A percentile compares a stretch with the other conserved stretches of the same genome.
Conservation (phyloP, 2,888 invertebrate species). For the Pandemis corylana region DNA sequence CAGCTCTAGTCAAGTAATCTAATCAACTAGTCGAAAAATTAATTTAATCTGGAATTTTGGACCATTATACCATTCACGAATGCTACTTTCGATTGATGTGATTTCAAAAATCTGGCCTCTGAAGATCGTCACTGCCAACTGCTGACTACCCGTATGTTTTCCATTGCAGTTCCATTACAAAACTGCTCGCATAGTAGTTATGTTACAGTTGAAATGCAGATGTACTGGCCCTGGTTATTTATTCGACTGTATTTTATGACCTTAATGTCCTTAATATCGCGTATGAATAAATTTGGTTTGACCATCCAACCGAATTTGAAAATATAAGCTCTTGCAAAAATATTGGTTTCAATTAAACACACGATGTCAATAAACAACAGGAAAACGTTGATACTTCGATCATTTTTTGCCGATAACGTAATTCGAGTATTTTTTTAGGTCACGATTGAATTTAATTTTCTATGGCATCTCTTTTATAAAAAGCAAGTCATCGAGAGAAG, state of each 20-base stretch:
- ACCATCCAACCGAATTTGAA: not conserved
- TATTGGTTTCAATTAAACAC: not conserved
- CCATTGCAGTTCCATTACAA: too few species aligned
- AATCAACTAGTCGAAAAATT: too few species aligned
- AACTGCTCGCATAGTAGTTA: too few species aligned
- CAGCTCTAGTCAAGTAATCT: too few species aligned
- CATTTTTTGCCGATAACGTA: not conserved
- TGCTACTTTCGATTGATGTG: too few species aligned
- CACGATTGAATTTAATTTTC: not conserved
- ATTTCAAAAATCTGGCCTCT: too few species aligned
- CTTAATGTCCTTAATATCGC: not conserved
- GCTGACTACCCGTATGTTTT: too few species aligned
- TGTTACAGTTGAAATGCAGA: not conserved
- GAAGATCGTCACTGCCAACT: too few species aligned
- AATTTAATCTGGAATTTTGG: too few species aligned
- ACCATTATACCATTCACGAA: too few species aligned
- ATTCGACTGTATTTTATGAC: not conserved
- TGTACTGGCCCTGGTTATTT: not conserved
- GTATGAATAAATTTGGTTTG: not conserved
- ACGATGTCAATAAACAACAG: not conserved
- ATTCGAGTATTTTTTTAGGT: not conserved
- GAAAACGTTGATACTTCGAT: not conserved
- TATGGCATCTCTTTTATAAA: not conserved
- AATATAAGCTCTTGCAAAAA: not conserved
- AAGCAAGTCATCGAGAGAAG: not conserved